These are phyloP conservation scores for Drosophila neotestacea DNA, from an alignment of 2,888 invertebrate genomes.

Conservation along the genomic window DNA sequence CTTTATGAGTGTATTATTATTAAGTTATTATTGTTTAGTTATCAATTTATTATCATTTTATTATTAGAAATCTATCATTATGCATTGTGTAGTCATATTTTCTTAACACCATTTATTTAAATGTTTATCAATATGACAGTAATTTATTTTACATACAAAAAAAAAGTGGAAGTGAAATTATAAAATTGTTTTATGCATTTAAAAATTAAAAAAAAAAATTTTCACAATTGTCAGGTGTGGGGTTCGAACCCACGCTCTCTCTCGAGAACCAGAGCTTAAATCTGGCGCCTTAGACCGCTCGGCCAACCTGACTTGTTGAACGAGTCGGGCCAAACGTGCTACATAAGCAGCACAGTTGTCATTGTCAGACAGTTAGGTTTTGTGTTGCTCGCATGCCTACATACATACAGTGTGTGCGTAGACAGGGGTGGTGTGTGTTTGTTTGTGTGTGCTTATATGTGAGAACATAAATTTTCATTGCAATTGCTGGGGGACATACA, in stretches of 20 bases:
- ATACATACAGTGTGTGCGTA: slow-evolving; percentile 3
- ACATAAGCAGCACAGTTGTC: slow-evolving; percentile 40
- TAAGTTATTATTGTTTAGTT: no score
- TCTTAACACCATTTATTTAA: no score
- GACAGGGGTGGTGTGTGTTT: slow-evolving; percentile 43
- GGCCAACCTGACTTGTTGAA: slow-evolving; percentile 89
- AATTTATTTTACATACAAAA: no score
- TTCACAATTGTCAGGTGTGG: slow-evolving; percentile 88
- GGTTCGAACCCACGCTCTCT: slow-evolving; percentile 94
- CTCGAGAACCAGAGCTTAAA: slow-evolving; percentile 93
- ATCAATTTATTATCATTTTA: not conserved
- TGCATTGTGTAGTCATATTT: no score
- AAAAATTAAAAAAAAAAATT: slow-evolving; percentile 26
- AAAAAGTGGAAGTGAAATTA: not conserved
- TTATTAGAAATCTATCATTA: not conserved
- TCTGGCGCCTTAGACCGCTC: slow-evolving; percentile 94
- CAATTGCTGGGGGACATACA: not conserved
- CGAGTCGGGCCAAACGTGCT: slow-evolving; percentile 53
- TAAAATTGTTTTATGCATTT: not conserved
- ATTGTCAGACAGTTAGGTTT: slow-evolving; percentile 28
- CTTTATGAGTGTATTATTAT: not conserved
- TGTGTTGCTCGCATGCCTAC: slow-evolving; percentile 8
- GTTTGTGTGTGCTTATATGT: slow-evolving; percentile 3
- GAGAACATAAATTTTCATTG: slow-evolving; percentile 14
- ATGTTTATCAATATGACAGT: no score